Evolutionary conservation across 2,113 vertebrate genomes (phyloP).

Genomic region (Dicaeum eximium): DNA sequence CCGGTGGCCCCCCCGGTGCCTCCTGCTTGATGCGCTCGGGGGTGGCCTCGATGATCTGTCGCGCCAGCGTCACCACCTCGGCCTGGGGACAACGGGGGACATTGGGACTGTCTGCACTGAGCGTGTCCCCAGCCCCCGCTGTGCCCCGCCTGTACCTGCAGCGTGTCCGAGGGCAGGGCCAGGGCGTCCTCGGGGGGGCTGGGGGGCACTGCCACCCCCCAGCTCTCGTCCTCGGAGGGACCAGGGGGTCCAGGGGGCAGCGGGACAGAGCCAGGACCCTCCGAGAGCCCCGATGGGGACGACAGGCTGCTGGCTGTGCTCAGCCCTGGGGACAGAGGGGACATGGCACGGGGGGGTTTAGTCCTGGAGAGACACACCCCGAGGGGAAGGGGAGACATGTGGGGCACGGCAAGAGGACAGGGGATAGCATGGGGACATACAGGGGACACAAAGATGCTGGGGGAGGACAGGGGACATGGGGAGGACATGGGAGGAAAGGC

Average conservation of each 20-base stretch:
- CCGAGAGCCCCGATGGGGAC: background rate
- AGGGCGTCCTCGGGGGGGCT: background rate
- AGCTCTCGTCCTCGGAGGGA: background rate
- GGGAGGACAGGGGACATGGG: background rate
- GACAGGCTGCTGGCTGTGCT: background rate
- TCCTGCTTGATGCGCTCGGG: background rate
- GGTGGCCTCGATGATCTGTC: background rate
- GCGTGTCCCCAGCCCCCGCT: background rate
- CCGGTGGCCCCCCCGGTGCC: background rate
- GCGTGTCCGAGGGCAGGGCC: background rate
- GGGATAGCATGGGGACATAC: background rate
- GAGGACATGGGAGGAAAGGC: too few species aligned
- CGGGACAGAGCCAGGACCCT: background rate
- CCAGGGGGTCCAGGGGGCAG: background rate
- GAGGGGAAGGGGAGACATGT: fast-evolving
- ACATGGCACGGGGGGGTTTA: fast-evolving
- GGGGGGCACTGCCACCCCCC: background rate
- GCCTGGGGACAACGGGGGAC: background rate
- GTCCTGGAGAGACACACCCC: too few species aligned
- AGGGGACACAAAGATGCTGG: background rate
- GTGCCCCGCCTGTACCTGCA: background rate
- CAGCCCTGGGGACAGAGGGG: background rate
- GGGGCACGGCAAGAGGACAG: too few species aligned
- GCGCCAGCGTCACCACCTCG: background rate
- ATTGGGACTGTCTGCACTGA: fast-evolving